These are phyloP conservation scores for Polydrusus cervinus DNA, from an alignment of 2,888 invertebrate species.

Conservation along the genomic window DNA sequence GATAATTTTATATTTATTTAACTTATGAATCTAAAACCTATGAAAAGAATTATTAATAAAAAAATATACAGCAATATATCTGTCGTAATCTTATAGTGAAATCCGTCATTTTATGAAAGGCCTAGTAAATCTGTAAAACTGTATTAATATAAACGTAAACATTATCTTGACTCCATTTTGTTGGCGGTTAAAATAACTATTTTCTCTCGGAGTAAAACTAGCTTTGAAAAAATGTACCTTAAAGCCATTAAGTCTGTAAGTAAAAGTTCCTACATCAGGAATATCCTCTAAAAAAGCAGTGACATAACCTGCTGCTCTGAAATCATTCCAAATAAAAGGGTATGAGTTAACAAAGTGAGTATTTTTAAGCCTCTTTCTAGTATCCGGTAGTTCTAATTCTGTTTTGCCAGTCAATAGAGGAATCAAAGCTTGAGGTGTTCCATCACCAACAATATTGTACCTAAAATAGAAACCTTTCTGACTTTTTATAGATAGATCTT, in stretches of 20 bases:
- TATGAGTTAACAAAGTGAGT: conserved; percentile 83
- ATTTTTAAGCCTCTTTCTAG: conserved; percentile 79
- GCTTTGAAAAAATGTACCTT: conserved; percentile 61
- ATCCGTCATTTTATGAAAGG: too few relatives aligned
- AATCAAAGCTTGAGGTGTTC: conserved; percentile 89
- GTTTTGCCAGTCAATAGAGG: conserved; percentile 90
- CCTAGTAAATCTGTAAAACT: background rate
- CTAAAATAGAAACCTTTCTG: conserved; percentile 59
- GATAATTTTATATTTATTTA: too few relatives aligned
- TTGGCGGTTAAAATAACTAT: too few relatives aligned
- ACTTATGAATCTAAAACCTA: too few relatives aligned
- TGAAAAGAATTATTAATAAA: too few relatives aligned
- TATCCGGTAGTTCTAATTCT: conserved; percentile 91
- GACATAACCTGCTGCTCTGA: conserved; percentile 80
- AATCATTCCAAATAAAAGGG: conserved; percentile 91
- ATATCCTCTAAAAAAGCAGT: conserved; percentile 93
- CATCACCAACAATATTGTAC: conserved; percentile 90
- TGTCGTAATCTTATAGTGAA: too few relatives aligned
- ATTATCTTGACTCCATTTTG: too few relatives aligned
- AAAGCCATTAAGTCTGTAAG: conserved; percentile 92
- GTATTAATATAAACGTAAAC: too few relatives aligned
- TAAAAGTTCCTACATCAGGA: conserved; percentile 89
- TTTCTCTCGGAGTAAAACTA: too few relatives aligned
- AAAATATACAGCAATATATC: too few relatives aligned
- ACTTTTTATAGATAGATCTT: too few relatives aligned